Base-by-base conservation (phyloP, 2,888 invertebrate genomes). In the Pseudococcus viburni region DNA sequence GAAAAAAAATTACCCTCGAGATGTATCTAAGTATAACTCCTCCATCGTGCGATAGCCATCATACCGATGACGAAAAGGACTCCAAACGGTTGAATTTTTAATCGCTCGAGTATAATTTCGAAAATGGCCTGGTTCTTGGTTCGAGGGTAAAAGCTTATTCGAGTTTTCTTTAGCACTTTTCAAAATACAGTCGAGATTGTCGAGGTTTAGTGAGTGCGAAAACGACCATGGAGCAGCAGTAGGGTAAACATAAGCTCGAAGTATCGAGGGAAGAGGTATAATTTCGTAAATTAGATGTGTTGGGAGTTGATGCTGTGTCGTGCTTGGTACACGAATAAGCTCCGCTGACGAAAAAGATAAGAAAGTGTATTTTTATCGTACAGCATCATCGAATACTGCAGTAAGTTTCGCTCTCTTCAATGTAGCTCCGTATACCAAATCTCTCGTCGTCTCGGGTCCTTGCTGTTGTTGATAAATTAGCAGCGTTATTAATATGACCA, bases 391-490 rank as follows among this genome's bases (percentile, higher is more conserved):
- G 46, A 46, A 46, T 8, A 6, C 4, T 33, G 26, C 26, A 33
- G 46, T 46, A 46, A 46, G 46, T 8, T 46, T 46, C 46, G 46
- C 46, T 46, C 12, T 46, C 46, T 7, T 46, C 46, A 9, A 7
- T 46, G 9, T 46, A 46, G 46, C n/a, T 46, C 46, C 6, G 9
- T 9, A 9, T 46, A 46, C 9, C 9, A 5, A 46, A 17, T 55
- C 59, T 59, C 68, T 73, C 68, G 68, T 26, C 33, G 15, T 22
- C 12, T 73, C 33, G 7, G 19, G 19, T 19, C 9, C 4, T 59
- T 59, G 19, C 59, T 19, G 59, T 73, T 73, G 68, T 73, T 73
- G 68, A 73, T 73, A 33, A 73, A 73, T 73, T 73, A 73, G 68
- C 26, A 0, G 15, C 15, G 12, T 73, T 73, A 73, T 73, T 73